Conservation (phyloP, 2,113 vertebrate genomes). For the Apteryx owenii region DNA sequence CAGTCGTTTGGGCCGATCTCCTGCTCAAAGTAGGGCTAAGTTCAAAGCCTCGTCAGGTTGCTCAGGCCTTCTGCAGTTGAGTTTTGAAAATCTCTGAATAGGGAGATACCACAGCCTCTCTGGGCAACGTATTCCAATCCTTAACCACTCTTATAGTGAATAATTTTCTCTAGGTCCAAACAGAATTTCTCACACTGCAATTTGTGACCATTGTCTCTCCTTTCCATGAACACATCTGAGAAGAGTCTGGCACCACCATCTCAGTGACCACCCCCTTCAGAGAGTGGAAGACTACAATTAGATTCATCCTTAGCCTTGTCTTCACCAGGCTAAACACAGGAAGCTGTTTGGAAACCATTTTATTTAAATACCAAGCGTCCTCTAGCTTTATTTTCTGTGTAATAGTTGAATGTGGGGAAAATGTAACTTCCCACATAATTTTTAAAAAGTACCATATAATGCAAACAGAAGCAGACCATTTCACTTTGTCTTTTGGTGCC, state of each 20-base stretch:
- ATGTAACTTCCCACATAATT: background rate
- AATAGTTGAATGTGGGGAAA: background rate
- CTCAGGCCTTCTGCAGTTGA: background rate
- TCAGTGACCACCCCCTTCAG: background rate
- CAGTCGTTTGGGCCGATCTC: background rate
- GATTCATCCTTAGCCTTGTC: background rate
- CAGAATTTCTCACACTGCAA: background rate
- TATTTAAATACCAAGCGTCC: background rate
- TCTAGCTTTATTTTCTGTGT: background rate
- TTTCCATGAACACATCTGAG: background rate
- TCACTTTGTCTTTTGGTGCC: background rate
- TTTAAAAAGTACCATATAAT: background rate
- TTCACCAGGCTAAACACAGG: background rate
- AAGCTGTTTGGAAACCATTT: accelerated
- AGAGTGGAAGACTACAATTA: background rate
- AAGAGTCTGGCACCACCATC: background rate
- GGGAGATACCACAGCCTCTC: accelerated
- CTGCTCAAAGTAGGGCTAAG: background rate
- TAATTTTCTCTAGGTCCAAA: background rate
- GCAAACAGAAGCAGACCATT: background rate
- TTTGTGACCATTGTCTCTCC: background rate
- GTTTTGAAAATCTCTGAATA: background rate
- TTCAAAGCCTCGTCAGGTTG: background rate
- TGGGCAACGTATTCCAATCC: background rate
- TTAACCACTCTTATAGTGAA: background rate